Conservation (phyloP, 1,140 invertebrate species). For the Drosophila pandora region DNA sequence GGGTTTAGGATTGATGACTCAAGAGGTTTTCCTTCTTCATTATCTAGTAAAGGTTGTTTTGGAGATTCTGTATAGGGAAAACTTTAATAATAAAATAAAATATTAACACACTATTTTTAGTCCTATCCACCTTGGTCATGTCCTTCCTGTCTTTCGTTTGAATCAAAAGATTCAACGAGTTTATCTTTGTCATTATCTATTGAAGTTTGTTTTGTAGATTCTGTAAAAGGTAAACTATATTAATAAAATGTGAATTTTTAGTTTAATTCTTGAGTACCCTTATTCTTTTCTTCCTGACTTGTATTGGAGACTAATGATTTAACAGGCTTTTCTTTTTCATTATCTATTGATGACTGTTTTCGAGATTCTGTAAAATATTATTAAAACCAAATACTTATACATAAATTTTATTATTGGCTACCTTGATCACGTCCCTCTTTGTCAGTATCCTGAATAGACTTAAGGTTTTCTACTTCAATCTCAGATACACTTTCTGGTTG, state of each 20-base stretch:
- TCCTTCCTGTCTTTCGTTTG: background rate
- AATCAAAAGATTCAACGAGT: too few species aligned
- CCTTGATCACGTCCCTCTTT: background rate
- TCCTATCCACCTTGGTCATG: background rate
- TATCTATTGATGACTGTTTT: background rate
- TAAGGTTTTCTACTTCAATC: background rate
- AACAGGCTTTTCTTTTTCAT: background rate
- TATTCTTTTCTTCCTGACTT: background rate
- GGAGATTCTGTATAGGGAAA: background rate
- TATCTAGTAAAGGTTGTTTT: background rate
- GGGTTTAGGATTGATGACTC: background rate
- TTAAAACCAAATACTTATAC: background rate
- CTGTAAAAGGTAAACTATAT: background rate
- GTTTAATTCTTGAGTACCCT: background rate
- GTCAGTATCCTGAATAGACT: background rate
- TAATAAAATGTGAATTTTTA: background rate
- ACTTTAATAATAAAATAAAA: background rate
- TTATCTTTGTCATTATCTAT: too few species aligned
- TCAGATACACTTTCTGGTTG: background rate
- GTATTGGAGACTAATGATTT: background rate
- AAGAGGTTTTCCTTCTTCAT: background rate
- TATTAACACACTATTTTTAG: background rate
- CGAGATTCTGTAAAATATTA: background rate
- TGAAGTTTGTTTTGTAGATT: too few species aligned
- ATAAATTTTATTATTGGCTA: background rate